Percentiles rank a stretch among this genome's conserved stretches.
These are phyloP conservation scores for Notothenia rossii DNA, from an alignment of 2,113 vertebrate genomes.

Conservation along the genomic window DNA sequence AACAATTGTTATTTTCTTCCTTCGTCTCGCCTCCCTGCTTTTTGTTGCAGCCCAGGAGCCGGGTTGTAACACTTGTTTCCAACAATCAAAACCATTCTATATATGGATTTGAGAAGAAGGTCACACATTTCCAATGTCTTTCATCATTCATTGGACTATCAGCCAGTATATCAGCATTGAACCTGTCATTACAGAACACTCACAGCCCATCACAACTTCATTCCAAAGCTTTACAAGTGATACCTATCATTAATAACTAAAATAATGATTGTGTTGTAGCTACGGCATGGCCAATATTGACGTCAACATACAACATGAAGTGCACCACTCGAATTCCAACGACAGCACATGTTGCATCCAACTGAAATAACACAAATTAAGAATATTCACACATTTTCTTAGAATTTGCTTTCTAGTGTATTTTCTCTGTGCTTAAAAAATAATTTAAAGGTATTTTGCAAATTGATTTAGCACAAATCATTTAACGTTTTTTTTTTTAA, in stretches of 20 bases:
- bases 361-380: conserved; percentile 24
- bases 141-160: conserved; percentile 4
- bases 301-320: background rate
- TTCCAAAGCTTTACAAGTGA: conserved; percentile 1
- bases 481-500: background rate
- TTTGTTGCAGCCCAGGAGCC: too few relatives aligned
- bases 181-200: background rate
- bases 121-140: background rate
- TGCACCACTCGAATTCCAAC: background rate
- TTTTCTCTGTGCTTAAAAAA: background rate
- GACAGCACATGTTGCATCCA: conserved; percentile 10
- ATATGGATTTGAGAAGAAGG: conserved; percentile 34
- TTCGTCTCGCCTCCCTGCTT: too few relatives aligned
- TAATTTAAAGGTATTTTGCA: background rate
- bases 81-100: conserved; percentile 46
- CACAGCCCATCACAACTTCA: background rate
- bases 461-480: background rate
- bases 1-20: too few relatives aligned
- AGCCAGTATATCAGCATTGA: background rate
- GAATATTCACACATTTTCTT: conserved; percentile 27
- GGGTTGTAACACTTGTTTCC: conserved; percentile 16
- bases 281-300: background rate
- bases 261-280: background rate
- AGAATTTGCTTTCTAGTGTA: background rate
- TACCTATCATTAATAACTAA: background rate